Conservation (phyloP, 92 coral and sea anemone genomes). For the Pocillopora meandrina region DNA sequence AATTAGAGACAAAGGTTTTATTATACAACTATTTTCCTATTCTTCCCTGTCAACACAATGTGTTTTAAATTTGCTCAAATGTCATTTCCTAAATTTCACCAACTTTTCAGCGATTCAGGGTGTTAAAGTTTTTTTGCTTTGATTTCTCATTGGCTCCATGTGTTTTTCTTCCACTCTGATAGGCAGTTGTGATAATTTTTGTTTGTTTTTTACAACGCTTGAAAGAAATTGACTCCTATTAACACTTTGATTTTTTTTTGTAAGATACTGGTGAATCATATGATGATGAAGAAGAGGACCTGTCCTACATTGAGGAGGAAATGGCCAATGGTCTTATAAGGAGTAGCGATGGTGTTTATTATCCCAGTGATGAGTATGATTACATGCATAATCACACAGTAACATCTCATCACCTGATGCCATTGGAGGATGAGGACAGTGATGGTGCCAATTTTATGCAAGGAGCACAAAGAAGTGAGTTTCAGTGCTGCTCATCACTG, state of each 20-base stretch:
- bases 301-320: conserved; percentile 67
- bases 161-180: too few relatives aligned
- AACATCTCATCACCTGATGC: conserved; percentile 38
- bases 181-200: too few relatives aligned
- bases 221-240: too few relatives aligned
- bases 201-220: too few relatives aligned
- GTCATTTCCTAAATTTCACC: too few relatives aligned
- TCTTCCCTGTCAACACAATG: too few relatives aligned
- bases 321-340: conserved; percentile 13
- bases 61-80: too few relatives aligned
- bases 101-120: too few relatives aligned
- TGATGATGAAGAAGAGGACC: conserved; percentile 74
- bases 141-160: too few relatives aligned
- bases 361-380: conserved; percentile 26
- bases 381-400: conserved; percentile 19
- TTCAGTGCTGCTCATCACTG: too few relatives aligned
- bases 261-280: conserved; percentile 86
- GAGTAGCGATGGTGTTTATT: conserved; percentile 23
- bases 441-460: conserved; percentile 37
- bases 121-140: too few relatives aligned
- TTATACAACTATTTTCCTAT: too few relatives aligned
- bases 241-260: neutral
- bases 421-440: conserved; percentile 39
- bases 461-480: conserved; percentile 45
- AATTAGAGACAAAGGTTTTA: neutral